These are phyloP conservation scores for Malurus alboscapulatus DNA, from an alignment of 2,113 vertebrate species.

Conservation along the genomic window DNA sequence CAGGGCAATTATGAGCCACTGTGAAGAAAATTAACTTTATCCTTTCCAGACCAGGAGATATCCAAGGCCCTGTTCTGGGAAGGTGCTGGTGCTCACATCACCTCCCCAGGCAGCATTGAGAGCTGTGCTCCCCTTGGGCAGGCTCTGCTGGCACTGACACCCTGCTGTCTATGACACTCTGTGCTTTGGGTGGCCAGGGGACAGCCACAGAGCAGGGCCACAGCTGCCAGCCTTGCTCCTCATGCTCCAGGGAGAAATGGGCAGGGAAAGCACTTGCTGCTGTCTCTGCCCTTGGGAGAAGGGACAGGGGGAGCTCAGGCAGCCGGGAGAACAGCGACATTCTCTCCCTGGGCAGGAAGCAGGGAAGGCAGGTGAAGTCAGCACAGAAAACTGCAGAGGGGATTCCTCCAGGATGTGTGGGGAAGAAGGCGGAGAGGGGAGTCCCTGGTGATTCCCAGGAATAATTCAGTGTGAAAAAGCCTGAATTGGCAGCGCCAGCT, in stretches of 20 bases:
- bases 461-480: not conserved
- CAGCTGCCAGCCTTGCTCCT: not conserved
- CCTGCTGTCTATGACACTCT: rapidly evolving
- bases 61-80: not conserved
- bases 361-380: not conserved
- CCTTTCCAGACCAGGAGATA: not conserved
- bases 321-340: rapidly evolving
- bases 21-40: not conserved
- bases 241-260: not conserved
- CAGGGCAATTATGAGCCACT: not conserved
- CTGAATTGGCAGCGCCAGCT: not conserved
- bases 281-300: not conserved
- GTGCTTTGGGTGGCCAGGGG: not conserved
- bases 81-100: not conserved
- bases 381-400: not conserved
- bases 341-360: not conserved
- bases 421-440: not conserved
- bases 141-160: not conserved
- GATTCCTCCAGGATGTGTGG: not conserved
- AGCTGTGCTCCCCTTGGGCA: rapidly evolving
- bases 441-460: not conserved
- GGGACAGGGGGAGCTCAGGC: not conserved
- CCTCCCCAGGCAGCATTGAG: not conserved
- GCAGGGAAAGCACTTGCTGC: not conserved
- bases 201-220: not conserved